These are phyloP conservation scores for Scelioninae gen. 2 DNA, from an alignment of 2,888 invertebrate species.

Conservation along the genomic window DNA sequence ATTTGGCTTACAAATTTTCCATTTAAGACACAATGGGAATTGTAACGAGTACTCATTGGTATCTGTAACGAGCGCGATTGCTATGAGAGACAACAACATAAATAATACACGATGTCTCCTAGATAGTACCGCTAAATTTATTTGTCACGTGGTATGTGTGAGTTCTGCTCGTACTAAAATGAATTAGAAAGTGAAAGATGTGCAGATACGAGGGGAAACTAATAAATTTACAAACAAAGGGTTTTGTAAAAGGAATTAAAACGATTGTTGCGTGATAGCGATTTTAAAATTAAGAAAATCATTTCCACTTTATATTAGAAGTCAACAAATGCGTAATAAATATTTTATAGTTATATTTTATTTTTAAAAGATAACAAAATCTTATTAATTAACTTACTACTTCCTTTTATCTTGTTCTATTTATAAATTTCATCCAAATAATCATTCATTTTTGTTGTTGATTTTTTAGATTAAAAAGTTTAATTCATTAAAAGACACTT, in stretches of 20 bases:
- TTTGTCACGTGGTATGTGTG: conserved; percentile 40
- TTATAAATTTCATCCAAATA: too few species aligned
- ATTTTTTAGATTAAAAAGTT: too few species aligned
- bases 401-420: too few species aligned
- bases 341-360: too few species aligned
- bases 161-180: conserved; percentile 30
- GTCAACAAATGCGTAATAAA: neutral
- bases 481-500: too few species aligned
- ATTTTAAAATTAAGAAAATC: neutral
- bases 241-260: conserved; percentile 8
- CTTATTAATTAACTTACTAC: too few species aligned
- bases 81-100: conserved; percentile 41
- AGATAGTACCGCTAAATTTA: conserved; percentile 27
- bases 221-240: conserved; percentile 36
- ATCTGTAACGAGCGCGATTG: conserved; percentile 26
- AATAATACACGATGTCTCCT: conserved; percentile 40
- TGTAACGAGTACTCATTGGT: conserved; percentile 24
- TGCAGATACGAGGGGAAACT: conserved; percentile 22
- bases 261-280: conserved; percentile 3
- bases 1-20: conserved; percentile 41
- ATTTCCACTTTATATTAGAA: too few species aligned
- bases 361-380: too few species aligned
- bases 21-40: conserved; percentile 36
- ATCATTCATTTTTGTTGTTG: too few species aligned
- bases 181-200: conserved; percentile 46